phyloP scores from a whole-genome alignment of 2,113 vertebrate species.

The Vireo altiloquus region DNA sequence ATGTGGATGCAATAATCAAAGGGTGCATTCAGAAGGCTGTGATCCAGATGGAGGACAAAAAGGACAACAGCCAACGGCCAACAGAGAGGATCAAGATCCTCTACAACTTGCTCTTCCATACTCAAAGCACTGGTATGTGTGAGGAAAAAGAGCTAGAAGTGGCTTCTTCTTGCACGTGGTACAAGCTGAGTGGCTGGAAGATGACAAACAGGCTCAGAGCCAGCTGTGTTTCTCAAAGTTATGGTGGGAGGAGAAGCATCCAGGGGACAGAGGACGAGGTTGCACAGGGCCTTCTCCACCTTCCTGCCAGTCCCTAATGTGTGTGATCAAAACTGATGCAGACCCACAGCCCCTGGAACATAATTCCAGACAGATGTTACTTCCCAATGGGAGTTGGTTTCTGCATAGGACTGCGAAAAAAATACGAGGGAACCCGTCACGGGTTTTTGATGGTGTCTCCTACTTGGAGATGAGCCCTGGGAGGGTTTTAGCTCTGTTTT shows the following conservation, averaged over 20 bases:
- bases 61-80: slow-evolving; percentile 15
- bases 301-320: background rate
- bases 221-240: no score
- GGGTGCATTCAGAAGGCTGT: slow-evolving; percentile 42
- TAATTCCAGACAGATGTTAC: background rate
- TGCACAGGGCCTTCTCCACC: background rate
- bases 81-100: slow-evolving; percentile 27
- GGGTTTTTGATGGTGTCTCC: background rate
- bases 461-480: background rate
- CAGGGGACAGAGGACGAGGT: background rate
- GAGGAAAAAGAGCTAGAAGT: background rate
- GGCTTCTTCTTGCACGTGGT: background rate
- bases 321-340: no score
- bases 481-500: no score
- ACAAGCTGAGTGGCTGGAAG: no score
- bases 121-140: background rate
- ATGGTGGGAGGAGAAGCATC: background rate
- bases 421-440: no score
- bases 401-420: background rate
- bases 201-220: no score
- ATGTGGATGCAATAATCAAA: background rate
- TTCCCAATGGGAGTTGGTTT: background rate
- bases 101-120: background rate
- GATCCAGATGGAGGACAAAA: slow-evolving; percentile 38
- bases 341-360: background rate